A percentile compares a stretch with the other conserved stretches of the same genome.
phyloP scores from a whole-genome alignment of 2,888 invertebrate species.

The Octodonta nipae region DNA sequence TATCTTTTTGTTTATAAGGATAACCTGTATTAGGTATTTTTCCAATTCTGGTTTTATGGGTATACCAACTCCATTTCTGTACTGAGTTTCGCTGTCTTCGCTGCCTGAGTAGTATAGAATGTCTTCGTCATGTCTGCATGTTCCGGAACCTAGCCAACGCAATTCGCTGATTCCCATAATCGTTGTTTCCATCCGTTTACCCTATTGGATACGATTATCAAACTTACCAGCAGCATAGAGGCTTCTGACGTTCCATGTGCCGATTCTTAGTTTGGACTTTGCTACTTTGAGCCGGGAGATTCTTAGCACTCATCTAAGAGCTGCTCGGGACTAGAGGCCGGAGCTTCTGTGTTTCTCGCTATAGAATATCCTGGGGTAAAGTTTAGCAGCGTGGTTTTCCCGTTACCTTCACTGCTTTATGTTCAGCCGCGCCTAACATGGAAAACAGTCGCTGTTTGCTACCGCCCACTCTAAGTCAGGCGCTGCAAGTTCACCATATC shows the following conservation, averaged over 20 bases:
- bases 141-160: slow-evolving; percentile 1
- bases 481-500: no score
- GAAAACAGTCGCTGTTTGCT: slow-evolving; percentile 2
- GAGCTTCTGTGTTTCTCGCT: slow-evolving; percentile 11
- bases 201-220: slow-evolving; percentile 5
- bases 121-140: slow-evolving; percentile 1
- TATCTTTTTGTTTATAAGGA: slow-evolving; percentile 1
- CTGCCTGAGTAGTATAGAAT: slow-evolving; percentile 1
- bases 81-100: neutral
- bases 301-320: slow-evolving; percentile 13
- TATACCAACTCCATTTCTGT: slow-evolving; percentile 2
- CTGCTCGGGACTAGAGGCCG: slow-evolving; percentile 18
- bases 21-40: neutral
- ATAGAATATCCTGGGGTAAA: slow-evolving; percentile 14
- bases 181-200: slow-evolving; percentile 3
- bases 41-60: neutral
- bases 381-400: slow-evolving; percentile 7
- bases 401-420: slow-evolving; percentile 7
- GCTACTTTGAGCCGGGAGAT: slow-evolving; percentile 3
- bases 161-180: slow-evolving; percentile 3
- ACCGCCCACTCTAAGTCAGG: slow-evolving; percentile 1
- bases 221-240: slow-evolving; percentile 7
- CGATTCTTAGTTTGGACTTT: slow-evolving; percentile 3
- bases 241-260: slow-evolving; percentile 10
- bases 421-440: slow-evolving; percentile 2